Evolutionary conservation across 1,140 invertebrate genomes (phyloP).

Genomic region (Drosophila sucinea): DNA sequence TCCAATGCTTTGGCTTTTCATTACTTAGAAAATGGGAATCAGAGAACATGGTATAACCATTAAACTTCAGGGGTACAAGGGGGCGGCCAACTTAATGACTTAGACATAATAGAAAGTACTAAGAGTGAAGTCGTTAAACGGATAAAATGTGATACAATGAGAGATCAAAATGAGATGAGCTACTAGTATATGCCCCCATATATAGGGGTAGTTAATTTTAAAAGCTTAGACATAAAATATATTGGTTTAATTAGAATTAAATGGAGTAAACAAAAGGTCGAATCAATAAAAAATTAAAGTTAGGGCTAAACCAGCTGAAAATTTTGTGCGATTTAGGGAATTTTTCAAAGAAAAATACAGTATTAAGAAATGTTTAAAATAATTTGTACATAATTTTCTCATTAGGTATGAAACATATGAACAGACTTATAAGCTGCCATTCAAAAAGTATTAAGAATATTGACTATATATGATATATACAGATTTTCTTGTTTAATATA

Average conservation of each 20-base stretch:
- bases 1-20: slow-evolving; percentile 37
- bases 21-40: slow-evolving; percentile 38
- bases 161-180: slow-evolving; percentile 34
- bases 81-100: slow-evolving; percentile 58
- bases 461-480: too few relatives aligned
- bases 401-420: too few relatives aligned
- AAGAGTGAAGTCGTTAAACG: slow-evolving; percentile 68
- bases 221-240: slow-evolving; percentile 32
- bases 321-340: too few relatives aligned
- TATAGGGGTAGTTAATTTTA: slow-evolving; percentile 31
- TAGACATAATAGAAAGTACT: slow-evolving; percentile 58
- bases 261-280: too few relatives aligned
- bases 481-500: background rate
- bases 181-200: background rate
- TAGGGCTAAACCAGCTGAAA: too few relatives aligned
- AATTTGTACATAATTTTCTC: too few relatives aligned
- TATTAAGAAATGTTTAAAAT: too few relatives aligned
- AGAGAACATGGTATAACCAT: slow-evolving; percentile 39
- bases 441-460: too few relatives aligned
- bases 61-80: slow-evolving; percentile 35
- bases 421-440: too few relatives aligned
- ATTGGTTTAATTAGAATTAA: background rate
- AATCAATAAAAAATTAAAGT: too few relatives aligned
- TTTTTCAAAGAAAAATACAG: too few relatives aligned
- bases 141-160: slow-evolving; percentile 51